phyloP scores from a whole-genome alignment of 2,888 invertebrate genomes.

The Melanchra persicariae region DNA sequence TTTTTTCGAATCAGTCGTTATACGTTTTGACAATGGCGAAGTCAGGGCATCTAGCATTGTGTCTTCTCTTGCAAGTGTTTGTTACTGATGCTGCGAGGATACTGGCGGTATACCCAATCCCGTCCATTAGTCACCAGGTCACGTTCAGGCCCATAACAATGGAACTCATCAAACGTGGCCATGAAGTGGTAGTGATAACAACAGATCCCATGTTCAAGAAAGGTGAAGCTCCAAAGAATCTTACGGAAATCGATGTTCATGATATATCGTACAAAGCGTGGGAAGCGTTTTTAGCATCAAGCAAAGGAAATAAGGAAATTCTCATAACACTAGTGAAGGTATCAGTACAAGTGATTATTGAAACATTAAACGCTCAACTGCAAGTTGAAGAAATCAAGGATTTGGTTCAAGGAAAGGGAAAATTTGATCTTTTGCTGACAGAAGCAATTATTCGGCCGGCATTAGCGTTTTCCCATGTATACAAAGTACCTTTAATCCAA shows the following conservation, averaged over 20 bases:
- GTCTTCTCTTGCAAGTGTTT: slow-evolving; percentile 4
- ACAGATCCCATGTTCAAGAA: slow-evolving; percentile 75
- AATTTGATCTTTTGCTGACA: slow-evolving; percentile 21
- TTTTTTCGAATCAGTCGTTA: slow-evolving; percentile 9
- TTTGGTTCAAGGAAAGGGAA: slow-evolving; percentile 56
- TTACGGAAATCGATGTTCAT: slow-evolving; percentile 79
- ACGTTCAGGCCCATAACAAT: slow-evolving; percentile 76
- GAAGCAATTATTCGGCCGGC: slow-evolving; percentile 66
- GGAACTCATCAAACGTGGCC: slow-evolving; percentile 80
- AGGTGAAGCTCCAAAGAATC: slow-evolving; percentile 69
- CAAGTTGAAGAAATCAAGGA: slow-evolving; percentile 5
- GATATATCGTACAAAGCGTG: slow-evolving; percentile 68
- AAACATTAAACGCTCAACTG: too few species aligned
- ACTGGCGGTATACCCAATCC: slow-evolving; percentile 74
- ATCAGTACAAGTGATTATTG: slow-evolving; percentile 12
- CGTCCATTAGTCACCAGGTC: slow-evolving; percentile 83
- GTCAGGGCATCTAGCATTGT: not conserved
- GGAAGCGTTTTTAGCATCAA: slow-evolving; percentile 33
- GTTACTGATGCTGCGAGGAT: slow-evolving; percentile 72
- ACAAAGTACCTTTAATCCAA: slow-evolving; percentile 71
- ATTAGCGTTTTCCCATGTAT: slow-evolving; percentile 66
- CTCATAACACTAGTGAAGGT: slow-evolving; percentile 45
- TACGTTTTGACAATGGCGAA: slow-evolving; percentile 17
- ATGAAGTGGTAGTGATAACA: slow-evolving; percentile 81
- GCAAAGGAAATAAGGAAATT: slow-evolving; percentile 48